Evolutionary conservation across 1,140 invertebrate genomes (phyloP), one percentile per base, ranked within the genome.

Genomic region (Drosophila dunni): DNA sequence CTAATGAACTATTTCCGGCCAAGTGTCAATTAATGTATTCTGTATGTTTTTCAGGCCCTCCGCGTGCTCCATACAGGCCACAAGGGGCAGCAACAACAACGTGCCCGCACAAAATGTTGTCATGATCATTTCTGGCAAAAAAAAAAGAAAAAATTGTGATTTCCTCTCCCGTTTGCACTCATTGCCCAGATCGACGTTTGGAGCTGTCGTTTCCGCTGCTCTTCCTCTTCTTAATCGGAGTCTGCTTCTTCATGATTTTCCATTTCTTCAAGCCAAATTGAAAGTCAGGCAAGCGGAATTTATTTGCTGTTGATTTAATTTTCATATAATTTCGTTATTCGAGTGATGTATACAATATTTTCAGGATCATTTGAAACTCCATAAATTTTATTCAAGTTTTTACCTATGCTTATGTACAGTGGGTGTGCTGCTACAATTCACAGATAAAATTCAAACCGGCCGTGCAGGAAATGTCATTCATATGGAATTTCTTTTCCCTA

Each of bases 1-100:
- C 85, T 88, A 88, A 88, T 88, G 84, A 88, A 88, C 85, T 88
- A 89, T 88, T 88, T 88, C 84, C 84, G 84, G 84, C 84, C 85
- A 88, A 88, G 84, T 88, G 84, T 88, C 84, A 88, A 88, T 88
- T 88, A 88, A 88, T 88, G 74, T 88, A 88, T 88, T 88, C 84
- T 84, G 84, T 81, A 61, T 80, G 51, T 71, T 65, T 29, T 71
- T 73, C 64, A 60, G 48, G 70, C 70, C 64, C 70, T 67, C 70
- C 63, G 46, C 45, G 13, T 53, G 48, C 48, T 51, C 58, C 66
- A 69, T 34, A 38, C 80, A 65, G 66, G 72, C 63, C 70, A 86
- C 67, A 60, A 50, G 63, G 73, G 60, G 64, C 38, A 70, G 53
- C 51, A 65, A 62, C 38, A 70, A 74, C 80, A 86, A 78, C 83